Evolutionary conservation across 2,888 invertebrate genomes (phyloP).

Genomic region (Sphaerophoria rueppellii): DNA sequence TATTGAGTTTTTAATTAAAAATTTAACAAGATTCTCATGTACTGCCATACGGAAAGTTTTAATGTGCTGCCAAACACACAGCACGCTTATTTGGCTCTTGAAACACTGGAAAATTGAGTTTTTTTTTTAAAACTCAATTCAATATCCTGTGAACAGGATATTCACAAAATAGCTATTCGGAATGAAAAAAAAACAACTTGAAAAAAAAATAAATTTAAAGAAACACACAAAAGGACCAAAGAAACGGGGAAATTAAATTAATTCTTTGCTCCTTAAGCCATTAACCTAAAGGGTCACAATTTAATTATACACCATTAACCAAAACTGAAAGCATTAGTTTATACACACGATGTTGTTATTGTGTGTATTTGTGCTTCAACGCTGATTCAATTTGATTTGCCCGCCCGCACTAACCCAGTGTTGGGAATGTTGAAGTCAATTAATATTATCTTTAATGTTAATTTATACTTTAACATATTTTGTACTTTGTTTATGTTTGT

Average conservation of each 20-base stretch:
- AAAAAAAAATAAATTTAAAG: conserved; percentile 14
- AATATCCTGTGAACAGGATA: background rate
- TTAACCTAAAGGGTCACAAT: conserved; percentile 70
- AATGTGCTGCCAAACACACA: conserved; percentile 50
- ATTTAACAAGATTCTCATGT: conserved; percentile 65
- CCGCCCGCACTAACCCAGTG: conserved; percentile 42
- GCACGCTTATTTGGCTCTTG: conserved; percentile 3
- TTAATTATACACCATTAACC: conserved; percentile 71
- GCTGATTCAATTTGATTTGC: conserved; percentile 58
- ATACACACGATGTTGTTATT: conserved; percentile 11
- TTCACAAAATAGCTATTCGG: background rate
- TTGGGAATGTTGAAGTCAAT: no score
- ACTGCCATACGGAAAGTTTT: conserved; percentile 48
- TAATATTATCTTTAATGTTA: no score
- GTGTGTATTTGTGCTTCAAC: background rate
- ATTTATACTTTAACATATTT: no score
- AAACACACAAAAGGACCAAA: conserved; percentile 16
- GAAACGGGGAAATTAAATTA: conserved; percentile 40
- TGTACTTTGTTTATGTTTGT: no score
- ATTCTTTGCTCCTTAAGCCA: conserved; percentile 48
- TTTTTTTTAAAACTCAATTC: background rate
- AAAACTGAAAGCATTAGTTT: conserved; percentile 62
- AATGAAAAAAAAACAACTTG: background rate
- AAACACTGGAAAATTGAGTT: background rate
- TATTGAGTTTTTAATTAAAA: conserved; percentile 63